Conservation (phyloP, 1,140 invertebrate species). For the Lasioglossum baleicum region DNA sequence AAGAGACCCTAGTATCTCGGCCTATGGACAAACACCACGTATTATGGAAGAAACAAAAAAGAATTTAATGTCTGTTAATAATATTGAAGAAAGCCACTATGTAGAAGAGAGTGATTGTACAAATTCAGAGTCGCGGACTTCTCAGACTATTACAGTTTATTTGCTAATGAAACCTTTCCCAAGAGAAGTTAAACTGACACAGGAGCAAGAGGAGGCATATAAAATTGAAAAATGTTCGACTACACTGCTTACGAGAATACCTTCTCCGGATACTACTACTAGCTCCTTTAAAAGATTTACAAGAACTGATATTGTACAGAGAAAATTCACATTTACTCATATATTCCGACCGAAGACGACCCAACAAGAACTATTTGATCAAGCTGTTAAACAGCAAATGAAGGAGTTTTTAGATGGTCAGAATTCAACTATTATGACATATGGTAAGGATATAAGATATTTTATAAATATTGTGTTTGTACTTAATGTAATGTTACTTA, state of each 20-base stretch:
- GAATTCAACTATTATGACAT: slow-evolving; percentile 90
- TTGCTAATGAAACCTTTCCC: slow-evolving; percentile 79
- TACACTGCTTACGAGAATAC: slow-evolving; percentile 72
- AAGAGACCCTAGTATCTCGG: slow-evolving; percentile 77
- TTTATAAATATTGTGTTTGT: not conserved
- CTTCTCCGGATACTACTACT: slow-evolving; percentile 68
- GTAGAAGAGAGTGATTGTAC: slow-evolving; percentile 17
- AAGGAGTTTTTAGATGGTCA: slow-evolving; percentile 85
- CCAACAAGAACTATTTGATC: slow-evolving; percentile 83
- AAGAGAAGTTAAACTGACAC: slow-evolving; percentile 61
- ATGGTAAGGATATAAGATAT: slow-evolving; percentile 82
- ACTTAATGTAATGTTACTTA: not conserved
- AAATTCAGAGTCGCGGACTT: slow-evolving; percentile 24
- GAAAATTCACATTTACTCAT: slow-evolving; percentile 84
- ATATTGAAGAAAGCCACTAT: slow-evolving; percentile 55
- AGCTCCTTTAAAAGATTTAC: slow-evolving; percentile 69
- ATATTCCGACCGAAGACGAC: slow-evolving; percentile 82
- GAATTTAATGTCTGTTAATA: slow-evolving; percentile 71
- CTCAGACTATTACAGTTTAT: slow-evolving; percentile 79
- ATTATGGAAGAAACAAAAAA: slow-evolving; percentile 62
- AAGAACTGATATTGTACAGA: slow-evolving; percentile 72
- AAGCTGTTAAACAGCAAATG: slow-evolving; percentile 81
- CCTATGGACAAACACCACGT: slow-evolving; percentile 68
- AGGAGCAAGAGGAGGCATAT: slow-evolving; percentile 68
- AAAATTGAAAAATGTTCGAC: slow-evolving; percentile 68